A percentile compares a stretch with the other conserved stretches of the same genome.
Evolutionary conservation across 2,888 invertebrate genomes (phyloP).

Genomic region (Listrodromus nycthemerus): DNA sequence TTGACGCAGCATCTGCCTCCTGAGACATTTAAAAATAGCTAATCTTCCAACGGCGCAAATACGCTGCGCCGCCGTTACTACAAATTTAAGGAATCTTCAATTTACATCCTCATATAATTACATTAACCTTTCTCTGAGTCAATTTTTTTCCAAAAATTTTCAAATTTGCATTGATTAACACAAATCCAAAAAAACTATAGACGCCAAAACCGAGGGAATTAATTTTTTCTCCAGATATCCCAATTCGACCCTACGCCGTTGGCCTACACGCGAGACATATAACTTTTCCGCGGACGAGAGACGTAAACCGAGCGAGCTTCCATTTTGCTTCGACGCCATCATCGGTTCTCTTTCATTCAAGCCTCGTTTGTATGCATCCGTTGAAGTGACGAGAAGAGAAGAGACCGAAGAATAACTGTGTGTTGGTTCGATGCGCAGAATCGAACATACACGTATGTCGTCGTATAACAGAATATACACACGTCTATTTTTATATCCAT

Average conservation of each 20-base stretch:
- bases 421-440: slow-evolving; percentile 29
- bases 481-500: background rate
- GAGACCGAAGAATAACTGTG: slow-evolving; percentile 40
- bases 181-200: too few relatives aligned
- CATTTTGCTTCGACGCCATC: slow-evolving; percentile 58
- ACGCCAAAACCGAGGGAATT: background rate
- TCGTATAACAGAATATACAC: background rate
- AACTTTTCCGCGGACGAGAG: slow-evolving; percentile 37
- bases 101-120: too few relatives aligned
- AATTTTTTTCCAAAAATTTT: too few relatives aligned
- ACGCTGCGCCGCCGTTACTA: too few relatives aligned
- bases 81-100: too few relatives aligned
- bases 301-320: slow-evolving; percentile 41
- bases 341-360: slow-evolving; percentile 54
- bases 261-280: background rate
- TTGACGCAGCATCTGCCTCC: background rate
- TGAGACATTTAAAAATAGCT: too few relatives aligned
- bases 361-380: slow-evolving; percentile 12
- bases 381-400: slow-evolving; percentile 46
- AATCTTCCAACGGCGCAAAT: too few relatives aligned
- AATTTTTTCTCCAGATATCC: background rate
- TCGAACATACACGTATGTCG: background rate
- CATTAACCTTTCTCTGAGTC: too few relatives aligned
- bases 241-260: background rate
- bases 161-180: too few relatives aligned